Base-by-base conservation (phyloP, 1,140 invertebrate genomes). In the Pararge aegeria region DNA sequence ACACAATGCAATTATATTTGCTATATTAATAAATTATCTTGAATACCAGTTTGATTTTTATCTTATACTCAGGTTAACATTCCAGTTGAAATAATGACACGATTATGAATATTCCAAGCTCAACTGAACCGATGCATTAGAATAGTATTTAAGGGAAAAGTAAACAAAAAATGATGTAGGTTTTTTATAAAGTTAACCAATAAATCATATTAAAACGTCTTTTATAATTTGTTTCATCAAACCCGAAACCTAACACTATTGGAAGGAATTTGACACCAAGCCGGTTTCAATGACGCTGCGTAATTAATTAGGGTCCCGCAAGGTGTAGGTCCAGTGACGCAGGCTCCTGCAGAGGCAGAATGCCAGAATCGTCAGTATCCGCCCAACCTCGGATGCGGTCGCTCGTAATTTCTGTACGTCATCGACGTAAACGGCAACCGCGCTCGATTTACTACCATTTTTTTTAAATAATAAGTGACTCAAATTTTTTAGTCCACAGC, bases 231-330 rank as follows among this genome's bases (percentile, higher is more conserved):
- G 20, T 46, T 46, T 27, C 56, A 59, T 64, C 40, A 62, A 62
- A 19, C 16, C 50, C 18, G n/a, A 20, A 55, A 59, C 30, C 57
- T 56, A 65, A 65, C 55, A 54, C 13, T 27, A 51, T 54, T 48
- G 16, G 30, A 40, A 49, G 55, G 63, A 73, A 80, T 80, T 77
- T 70, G 66, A 72, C 63, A 70, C 73, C 61, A 60, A 73, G 71
- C 71, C 66, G 64, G 73, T 80, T 68, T 68, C 59, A 67, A 73
- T 79, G 73, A 78, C 68, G 67, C 70, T 71, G 69, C 69, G 71
- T 78, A 77, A 87, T 87, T 82, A 83, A 87, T 84, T 81, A 80
- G 80, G 78, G 80, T 77, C 73, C 77, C 77, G 64, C 75, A 83
- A 84, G 80, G 81, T 80, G 83, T 73, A 70, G 80, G 76, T 79